Evolutionary conservation across 2,797 vertebrate species (phyloP).

Genomic region (Gobionotothen gibberifrons): DNA sequence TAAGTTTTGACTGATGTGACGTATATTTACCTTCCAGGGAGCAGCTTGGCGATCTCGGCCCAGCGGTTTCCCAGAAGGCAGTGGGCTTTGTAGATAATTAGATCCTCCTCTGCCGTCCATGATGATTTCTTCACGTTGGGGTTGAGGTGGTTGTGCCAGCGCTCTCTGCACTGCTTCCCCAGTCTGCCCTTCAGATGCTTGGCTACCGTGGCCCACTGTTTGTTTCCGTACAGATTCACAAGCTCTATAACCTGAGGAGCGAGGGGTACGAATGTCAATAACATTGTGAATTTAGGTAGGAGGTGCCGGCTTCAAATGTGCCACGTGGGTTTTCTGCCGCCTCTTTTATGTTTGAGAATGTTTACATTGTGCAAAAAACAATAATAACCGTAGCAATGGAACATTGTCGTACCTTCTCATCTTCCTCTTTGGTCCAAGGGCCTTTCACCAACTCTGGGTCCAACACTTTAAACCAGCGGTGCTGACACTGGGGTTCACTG

Average conservation of each 20-base stretch:
- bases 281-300: neutral
- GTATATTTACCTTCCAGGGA: constrained; percentile 91
- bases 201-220: constrained; percentile 96
- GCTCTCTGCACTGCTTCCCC: constrained; percentile 97
- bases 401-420: constrained; percentile 86
- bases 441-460: constrained; percentile 97
- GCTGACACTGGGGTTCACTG: constrained; percentile 95
- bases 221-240: constrained; percentile 94
- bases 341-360: no score
- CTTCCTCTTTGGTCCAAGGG: constrained; percentile 98
- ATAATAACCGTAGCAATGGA: no score
- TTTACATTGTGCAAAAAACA: no score
- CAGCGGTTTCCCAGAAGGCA: constrained; percentile 95
- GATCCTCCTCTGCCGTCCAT: constrained; percentile 97
- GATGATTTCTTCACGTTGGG: constrained; percentile 98
- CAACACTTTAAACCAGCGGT: constrained; percentile 95
- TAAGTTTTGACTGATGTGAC: neutral
- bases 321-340: no score
- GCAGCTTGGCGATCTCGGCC: constrained; percentile 97
- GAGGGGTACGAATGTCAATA: neutral
- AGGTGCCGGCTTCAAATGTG: no score
- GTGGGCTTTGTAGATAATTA: constrained; percentile 96
- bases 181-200: constrained; percentile 96
- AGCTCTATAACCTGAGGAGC: constrained; percentile 93
- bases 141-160: constrained; percentile 99